Evolutionary conservation across 2,113 vertebrate species (phyloP).

Genomic region (Upupa epops): DNA sequence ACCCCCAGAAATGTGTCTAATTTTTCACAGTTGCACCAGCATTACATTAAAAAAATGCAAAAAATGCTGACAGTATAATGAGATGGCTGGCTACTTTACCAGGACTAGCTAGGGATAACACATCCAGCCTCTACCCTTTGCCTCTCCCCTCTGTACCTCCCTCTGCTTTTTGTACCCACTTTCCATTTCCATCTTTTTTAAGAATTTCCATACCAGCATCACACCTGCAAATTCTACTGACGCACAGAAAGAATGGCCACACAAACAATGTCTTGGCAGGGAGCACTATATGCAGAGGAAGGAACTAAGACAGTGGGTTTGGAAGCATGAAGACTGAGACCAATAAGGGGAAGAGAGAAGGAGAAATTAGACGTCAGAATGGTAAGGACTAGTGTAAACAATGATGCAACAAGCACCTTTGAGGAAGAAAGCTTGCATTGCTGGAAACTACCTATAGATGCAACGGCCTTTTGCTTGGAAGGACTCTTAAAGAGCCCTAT

Average conservation of each 20-base stretch:
- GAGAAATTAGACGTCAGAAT: background rate
- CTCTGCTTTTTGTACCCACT: background rate
- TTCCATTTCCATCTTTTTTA: background rate
- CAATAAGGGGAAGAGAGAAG: background rate
- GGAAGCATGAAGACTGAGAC: background rate
- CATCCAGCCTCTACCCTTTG: background rate
- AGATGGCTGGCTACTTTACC: background rate
- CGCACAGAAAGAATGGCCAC: accelerated
- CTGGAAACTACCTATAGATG: background rate
- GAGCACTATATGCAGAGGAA: background rate
- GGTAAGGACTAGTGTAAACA: background rate
- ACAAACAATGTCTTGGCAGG: background rate
- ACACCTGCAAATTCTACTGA: background rate
- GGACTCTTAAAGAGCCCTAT: background rate
- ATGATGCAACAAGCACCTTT: accelerated
- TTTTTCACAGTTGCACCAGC: too few species aligned
- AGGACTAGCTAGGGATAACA: background rate
- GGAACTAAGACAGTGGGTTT: accelerated
- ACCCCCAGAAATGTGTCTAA: too few species aligned
- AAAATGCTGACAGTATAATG: background rate
- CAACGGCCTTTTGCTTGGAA: background rate
- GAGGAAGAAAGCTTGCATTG: accelerated
- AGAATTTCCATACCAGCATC: background rate
- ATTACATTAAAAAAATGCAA: too few species aligned
- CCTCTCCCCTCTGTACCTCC: background rate